These are phyloP conservation scores for Parauchenoglanis punctatus DNA, from an alignment of 2,797 vertebrate species.

Conservation along the genomic window DNA sequence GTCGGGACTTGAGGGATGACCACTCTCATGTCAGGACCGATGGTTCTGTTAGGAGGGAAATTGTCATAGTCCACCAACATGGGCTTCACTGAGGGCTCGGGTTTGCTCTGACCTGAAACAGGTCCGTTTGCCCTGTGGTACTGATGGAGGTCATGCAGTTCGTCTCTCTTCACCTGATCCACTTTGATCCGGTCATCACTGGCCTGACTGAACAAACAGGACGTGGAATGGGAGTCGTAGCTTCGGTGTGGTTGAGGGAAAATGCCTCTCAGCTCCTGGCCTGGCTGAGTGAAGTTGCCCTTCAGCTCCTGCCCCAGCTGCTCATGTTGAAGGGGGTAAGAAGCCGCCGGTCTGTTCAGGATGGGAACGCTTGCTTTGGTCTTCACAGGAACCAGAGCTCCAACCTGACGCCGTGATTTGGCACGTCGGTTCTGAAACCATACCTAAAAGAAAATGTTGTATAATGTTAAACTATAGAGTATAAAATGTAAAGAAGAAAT, in stretches of 20 bases:
- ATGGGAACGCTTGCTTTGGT: constrained; percentile 28
- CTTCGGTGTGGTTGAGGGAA: constrained; percentile 59
- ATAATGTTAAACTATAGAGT: background rate
- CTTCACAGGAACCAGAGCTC: constrained; percentile 66
- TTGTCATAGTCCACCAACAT: constrained; percentile 77
- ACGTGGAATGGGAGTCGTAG: constrained; percentile 55
- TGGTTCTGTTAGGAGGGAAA: constrained; percentile 79
- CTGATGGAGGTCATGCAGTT: constrained; percentile 61
- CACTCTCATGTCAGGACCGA: constrained; percentile 76
- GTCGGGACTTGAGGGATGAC: constrained; percentile 74
- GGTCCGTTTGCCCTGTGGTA: constrained; percentile 60
- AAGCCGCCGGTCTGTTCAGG: constrained; percentile 48
- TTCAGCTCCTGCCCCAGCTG: constrained; percentile 59
- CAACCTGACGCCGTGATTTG: constrained; percentile 80
- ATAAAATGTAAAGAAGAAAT: background rate
- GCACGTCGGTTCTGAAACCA: constrained; percentile 88
- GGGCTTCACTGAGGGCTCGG: constrained; percentile 52
- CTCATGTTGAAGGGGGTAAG: constrained; percentile 64
- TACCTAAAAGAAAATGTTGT: constrained; percentile 66
- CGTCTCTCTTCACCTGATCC: constrained; percentile 54
- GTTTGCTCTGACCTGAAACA: constrained; percentile 39
- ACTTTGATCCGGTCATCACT: constrained; percentile 55
- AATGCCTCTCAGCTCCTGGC: constrained; percentile 51
- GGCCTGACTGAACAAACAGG: constrained; percentile 64
- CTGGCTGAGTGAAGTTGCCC: constrained; percentile 55